Evolutionary conservation across 2,797 vertebrate genomes (phyloP).

Genomic region (Pelodytes ibericus): DNA sequence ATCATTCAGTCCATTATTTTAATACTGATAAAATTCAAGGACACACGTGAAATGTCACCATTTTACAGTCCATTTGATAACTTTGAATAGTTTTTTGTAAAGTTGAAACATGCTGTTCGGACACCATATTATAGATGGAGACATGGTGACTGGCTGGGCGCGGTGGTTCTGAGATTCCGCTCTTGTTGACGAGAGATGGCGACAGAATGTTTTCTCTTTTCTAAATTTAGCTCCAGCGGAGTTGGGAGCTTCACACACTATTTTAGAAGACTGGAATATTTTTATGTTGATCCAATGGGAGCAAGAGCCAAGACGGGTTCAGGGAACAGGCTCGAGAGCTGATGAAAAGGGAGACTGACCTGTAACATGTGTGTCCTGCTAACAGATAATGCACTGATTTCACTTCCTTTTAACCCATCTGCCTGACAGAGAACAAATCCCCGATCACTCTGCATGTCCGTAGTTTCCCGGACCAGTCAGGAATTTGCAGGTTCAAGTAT

Average conservation of each 20-base stretch:
- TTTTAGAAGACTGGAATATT: slow-evolving; percentile 44
- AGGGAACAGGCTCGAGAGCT: slow-evolving; percentile 39
- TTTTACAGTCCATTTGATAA: too few species aligned
- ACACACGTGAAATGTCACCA: too few species aligned
- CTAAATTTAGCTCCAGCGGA: slow-evolving; percentile 42
- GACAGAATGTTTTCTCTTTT: slow-evolving; percentile 12
- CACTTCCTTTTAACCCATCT: slow-evolving; percentile 54
- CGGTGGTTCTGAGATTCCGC: slow-evolving; percentile 6
- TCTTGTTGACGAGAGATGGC: slow-evolving; percentile 19
- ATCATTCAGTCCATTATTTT: too few species aligned
- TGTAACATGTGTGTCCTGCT: slow-evolving; percentile 51
- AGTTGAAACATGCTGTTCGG: too few species aligned
- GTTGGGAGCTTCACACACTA: slow-evolving; percentile 42
- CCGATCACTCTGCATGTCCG: slow-evolving; percentile 25
- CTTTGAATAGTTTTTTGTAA: too few species aligned
- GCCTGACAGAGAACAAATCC: slow-evolving; percentile 27
- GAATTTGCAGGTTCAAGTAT: slow-evolving; percentile 50
- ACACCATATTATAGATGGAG: too few species aligned
- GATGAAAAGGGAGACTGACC: slow-evolving; percentile 38
- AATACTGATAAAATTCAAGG: too few species aligned
- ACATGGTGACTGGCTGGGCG: too few species aligned
- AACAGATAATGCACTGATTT: slow-evolving; percentile 54
- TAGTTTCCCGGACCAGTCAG: slow-evolving; percentile 34
- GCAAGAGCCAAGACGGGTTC: slow-evolving; percentile 30
- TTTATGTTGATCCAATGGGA: slow-evolving; percentile 42